Evolutionary conservation across 2,797 vertebrate species (phyloP).

Genomic region (Onychomys torridus): DNA sequence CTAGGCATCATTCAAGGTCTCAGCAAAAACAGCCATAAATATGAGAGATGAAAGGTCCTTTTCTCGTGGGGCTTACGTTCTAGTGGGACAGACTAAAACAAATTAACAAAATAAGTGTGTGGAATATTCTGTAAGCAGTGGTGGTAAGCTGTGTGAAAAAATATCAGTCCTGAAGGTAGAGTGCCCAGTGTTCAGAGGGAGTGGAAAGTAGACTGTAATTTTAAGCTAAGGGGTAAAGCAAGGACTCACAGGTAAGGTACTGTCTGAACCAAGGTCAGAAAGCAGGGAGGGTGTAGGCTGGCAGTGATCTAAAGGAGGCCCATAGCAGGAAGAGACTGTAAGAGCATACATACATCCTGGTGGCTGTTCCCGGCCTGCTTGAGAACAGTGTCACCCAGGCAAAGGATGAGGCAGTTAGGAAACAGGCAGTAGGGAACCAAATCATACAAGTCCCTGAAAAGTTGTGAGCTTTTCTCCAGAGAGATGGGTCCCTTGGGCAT

Average conservation of each 20-base stretch:
- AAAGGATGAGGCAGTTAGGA: fast-evolving
- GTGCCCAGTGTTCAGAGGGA: background rate
- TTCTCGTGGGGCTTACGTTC: background rate
- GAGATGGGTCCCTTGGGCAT: background rate
- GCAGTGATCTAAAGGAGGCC: background rate
- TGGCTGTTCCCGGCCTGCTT: background rate
- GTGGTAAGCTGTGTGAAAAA: background rate
- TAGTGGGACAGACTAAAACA: background rate
- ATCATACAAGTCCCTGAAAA: background rate
- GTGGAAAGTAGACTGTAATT: background rate
- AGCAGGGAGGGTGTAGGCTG: background rate
- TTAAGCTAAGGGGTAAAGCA: background rate
- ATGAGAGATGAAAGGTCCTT: background rate
- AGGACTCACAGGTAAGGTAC: background rate
- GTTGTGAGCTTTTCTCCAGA: background rate
- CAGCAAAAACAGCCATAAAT: background rate
- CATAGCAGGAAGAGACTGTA: background rate
- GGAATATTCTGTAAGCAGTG: background rate
- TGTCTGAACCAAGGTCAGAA: background rate
- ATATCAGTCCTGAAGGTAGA: background rate
- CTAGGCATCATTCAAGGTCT: background rate
- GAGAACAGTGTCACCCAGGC: background rate
- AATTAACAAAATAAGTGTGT: background rate
- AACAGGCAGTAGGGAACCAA: background rate
- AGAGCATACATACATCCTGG: background rate